Percentiles rank a stretch among this genome's conserved stretches.
Conservation (phyloP, 2,797 vertebrate species). For the Gymnoscopelus braueri region DNA sequence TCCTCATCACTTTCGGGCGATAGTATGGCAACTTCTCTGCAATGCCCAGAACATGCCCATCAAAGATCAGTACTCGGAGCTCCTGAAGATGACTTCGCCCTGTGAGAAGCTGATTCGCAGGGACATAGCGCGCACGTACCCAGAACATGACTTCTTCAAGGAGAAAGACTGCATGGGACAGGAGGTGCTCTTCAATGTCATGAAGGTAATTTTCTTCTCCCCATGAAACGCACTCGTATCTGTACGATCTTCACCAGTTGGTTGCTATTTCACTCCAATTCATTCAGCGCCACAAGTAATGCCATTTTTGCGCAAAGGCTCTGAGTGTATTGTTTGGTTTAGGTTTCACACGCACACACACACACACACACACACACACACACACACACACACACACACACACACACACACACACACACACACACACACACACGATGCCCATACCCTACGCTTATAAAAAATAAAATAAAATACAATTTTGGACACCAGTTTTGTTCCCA, state of each 20-base stretch:
- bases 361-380: no score
- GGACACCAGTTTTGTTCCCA: no score
- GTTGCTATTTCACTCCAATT: no score
- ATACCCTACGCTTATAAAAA: no score
- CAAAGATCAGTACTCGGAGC: conserved; percentile 98
- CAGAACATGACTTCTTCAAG: conserved; percentile 98
- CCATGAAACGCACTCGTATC: no score
- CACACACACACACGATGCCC: no score
- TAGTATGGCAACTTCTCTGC: conserved; percentile 97
- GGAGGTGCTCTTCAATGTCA: conserved; percentile 99
- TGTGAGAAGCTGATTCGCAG: conserved; percentile 97
- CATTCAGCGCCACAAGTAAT: no score
- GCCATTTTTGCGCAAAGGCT: background rate
- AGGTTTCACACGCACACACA: no score
- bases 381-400: no score
- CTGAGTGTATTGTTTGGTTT: background rate
- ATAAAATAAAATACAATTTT: no score
- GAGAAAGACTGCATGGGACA: conserved; percentile 98
- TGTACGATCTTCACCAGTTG: no score
- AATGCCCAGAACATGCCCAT: conserved; percentile 96
- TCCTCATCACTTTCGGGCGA: conserved; percentile 97
- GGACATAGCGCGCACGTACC: conserved; percentile 98
- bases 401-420: no score
- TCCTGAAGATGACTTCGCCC: conserved; percentile 98
- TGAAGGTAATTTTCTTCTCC: conserved; percentile 87